Conservation (phyloP, 2,797 vertebrate species). For the Euthynnus affinis region DNA sequence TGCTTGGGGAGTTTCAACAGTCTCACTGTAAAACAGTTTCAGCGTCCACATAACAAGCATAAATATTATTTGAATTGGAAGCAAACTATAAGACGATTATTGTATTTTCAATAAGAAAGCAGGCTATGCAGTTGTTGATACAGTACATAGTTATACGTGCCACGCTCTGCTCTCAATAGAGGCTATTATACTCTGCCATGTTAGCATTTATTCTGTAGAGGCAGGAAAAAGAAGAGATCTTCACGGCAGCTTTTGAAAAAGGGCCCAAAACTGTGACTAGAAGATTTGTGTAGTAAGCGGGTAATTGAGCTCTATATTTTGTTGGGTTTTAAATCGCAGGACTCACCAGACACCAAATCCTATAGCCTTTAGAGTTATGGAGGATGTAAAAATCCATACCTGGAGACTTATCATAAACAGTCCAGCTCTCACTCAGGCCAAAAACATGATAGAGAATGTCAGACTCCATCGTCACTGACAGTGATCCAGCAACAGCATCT, state of each 20-base stretch:
- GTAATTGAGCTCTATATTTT: constrained; percentile 61
- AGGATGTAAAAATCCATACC: constrained; percentile 64
- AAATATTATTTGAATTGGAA: constrained; percentile 48
- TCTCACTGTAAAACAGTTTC: constrained; percentile 42
- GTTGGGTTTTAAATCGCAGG: constrained; percentile 54
- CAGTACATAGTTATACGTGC: constrained; percentile 22
- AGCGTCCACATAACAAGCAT: constrained; percentile 31
- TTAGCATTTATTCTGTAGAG: constrained; percentile 33
- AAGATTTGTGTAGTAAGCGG: constrained; percentile 59
- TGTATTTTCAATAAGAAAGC: constrained; percentile 45
- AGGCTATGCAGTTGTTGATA: constrained; percentile 36
- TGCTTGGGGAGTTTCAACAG: constrained; percentile 47
- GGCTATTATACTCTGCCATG: constrained; percentile 34
- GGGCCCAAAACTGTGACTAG: constrained; percentile 13
- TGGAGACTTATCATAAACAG: constrained; percentile 61
- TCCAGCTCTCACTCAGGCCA: constrained; percentile 34
- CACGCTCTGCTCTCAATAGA: constrained; percentile 31
- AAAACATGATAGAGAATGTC: constrained; percentile 33
- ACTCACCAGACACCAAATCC: constrained; percentile 18
- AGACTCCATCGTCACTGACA: constrained; percentile 46
- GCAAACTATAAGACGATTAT: constrained; percentile 54
- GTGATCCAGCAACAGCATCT: constrained; percentile 62
- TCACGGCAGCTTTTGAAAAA: constrained; percentile 42
- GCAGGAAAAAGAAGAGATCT: constrained; percentile 6
- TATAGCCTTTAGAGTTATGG: constrained; percentile 51